phyloP scores from a whole-genome alignment of 2,888 invertebrate genomes.

The Psylliodes chrysocephalus region DNA sequence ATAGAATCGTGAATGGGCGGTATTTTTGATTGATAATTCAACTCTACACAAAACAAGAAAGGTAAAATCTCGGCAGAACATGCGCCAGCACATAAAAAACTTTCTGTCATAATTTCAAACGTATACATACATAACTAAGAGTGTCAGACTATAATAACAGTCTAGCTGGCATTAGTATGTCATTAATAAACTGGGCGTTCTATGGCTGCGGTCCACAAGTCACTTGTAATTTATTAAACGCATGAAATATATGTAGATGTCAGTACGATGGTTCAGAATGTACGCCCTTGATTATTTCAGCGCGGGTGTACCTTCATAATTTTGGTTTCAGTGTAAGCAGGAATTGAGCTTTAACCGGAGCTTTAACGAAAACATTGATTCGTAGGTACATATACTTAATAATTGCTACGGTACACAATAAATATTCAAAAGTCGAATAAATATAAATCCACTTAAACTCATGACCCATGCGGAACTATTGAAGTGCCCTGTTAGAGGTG shows the following conservation, averaged over 20 bases:
- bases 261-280: constrained; percentile 37
- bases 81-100: constrained; percentile 24
- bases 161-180: constrained; percentile 48
- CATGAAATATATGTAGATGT: constrained; percentile 47
- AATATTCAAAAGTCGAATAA: too few relatives aligned
- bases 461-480: too few relatives aligned
- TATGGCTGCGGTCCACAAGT: constrained; percentile 44
- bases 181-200: constrained; percentile 49
- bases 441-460: too few relatives aligned
- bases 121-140: constrained; percentile 40
- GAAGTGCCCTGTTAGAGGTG: too few relatives aligned
- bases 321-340: not conserved
- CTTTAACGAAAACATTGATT: too few relatives aligned
- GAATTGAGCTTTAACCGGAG: too few relatives aligned
- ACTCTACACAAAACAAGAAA: constrained; percentile 1
- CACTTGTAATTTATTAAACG: constrained; percentile 49
- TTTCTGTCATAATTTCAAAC: constrained; percentile 36
- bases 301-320: not conserved
- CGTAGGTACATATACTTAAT: too few relatives aligned
- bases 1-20: constrained; percentile 19
- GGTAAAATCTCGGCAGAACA: constrained; percentile 16
- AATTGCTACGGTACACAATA: too few relatives aligned
- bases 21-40: constrained; percentile 33
- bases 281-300: constrained; percentile 46
- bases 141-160: constrained; percentile 47